phyloP scores from a whole-genome alignment of 1,140 invertebrate species.

The Bombus affinis region DNA sequence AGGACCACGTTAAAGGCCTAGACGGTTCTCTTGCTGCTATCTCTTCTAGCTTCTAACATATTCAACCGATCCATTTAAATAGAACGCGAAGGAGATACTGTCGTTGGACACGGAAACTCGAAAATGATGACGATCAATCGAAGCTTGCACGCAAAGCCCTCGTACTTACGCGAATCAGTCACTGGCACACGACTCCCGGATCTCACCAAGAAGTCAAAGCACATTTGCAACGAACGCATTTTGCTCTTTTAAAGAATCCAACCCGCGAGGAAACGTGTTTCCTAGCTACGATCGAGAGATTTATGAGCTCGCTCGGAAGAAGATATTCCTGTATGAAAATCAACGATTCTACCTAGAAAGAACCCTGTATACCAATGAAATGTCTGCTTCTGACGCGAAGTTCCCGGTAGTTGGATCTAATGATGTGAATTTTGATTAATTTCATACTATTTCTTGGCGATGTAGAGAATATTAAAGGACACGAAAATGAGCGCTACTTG shows the following conservation, averaged over 20 bases:
- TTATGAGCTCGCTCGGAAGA: background rate
- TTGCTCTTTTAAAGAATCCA: background rate
- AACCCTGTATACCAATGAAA: too few species aligned
- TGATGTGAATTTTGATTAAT: too few species aligned
- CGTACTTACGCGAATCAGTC: conserved; percentile 11
- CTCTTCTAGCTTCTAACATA: background rate
- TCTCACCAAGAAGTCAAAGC: background rate
- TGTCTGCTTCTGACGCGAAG: too few species aligned
- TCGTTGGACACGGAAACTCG: conserved; percentile 40
- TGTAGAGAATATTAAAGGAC: too few species aligned
- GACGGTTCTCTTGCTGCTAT: background rate
- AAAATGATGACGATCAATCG: conserved; percentile 36
- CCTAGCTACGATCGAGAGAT: background rate
- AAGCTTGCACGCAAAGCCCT: conserved; percentile 28
- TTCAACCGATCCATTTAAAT: conserved; percentile 25
- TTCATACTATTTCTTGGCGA: too few species aligned
- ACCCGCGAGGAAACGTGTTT: background rate
- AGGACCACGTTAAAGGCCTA: background rate
- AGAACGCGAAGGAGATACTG: conserved; percentile 30
- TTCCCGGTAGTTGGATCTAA: too few species aligned
- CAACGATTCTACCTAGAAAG: too few species aligned
- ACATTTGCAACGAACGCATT: background rate
- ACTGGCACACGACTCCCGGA: background rate
- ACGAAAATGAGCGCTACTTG: too few species aligned
- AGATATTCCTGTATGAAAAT: background rate